Conservation (phyloP, 2,797 vertebrate species). For the Ara ararauna region DNA sequence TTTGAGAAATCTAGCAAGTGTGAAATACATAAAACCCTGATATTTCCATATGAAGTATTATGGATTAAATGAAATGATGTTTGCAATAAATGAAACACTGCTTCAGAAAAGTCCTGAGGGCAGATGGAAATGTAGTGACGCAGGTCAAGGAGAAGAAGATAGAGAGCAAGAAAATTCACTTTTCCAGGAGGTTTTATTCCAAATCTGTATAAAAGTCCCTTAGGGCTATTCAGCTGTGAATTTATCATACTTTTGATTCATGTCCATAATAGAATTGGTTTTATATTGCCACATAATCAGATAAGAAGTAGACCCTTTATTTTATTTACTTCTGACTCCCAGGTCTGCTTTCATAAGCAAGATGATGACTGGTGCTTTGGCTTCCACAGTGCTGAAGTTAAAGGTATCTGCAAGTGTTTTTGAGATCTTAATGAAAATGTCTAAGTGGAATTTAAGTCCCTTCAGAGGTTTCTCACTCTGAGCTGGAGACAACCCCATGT, state of each 20-base stretch:
- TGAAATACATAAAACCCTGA: background rate
- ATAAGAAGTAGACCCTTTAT: background rate
- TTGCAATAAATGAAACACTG: background rate
- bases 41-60: background rate
- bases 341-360: background rate
- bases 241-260: background rate
- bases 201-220: background rate
- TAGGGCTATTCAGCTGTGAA: background rate
- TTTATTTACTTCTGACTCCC: background rate
- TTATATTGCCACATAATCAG: background rate
- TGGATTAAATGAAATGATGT: background rate
- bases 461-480: background rate
- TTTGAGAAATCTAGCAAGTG: background rate
- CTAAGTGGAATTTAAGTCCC: background rate
- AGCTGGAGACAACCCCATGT: background rate
- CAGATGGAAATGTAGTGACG: background rate
- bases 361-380: background rate
- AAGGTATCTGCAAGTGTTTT: background rate
- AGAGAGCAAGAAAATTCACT: background rate
- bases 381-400: background rate
- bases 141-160: background rate
- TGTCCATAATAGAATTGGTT: background rate
- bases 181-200: background rate
- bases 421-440: background rate
- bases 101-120: background rate